These are phyloP conservation scores for Carterocephalus palaemon DNA, from an alignment of 2,888 invertebrate species.

Conservation along the genomic window DNA sequence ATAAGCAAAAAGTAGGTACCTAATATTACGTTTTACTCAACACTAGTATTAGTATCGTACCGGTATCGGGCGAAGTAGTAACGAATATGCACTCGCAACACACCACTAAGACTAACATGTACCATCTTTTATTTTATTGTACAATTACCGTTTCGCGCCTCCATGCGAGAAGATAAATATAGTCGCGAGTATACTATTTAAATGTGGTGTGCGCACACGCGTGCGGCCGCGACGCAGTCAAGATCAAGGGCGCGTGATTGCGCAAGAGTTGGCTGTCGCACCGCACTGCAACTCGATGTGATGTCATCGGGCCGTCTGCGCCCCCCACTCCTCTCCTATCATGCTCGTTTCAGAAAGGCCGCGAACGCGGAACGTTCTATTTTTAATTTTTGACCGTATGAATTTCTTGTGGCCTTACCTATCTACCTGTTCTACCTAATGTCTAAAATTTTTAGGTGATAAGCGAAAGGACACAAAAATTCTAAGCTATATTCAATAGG, in stretches of 20 bases:
- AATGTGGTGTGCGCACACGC: slow-evolving; percentile 63
- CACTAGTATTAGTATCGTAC: slow-evolving; percentile 2
- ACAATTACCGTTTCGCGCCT: slow-evolving; percentile 64
- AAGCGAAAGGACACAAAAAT: too few relatives aligned
- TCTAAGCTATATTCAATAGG: too few relatives aligned
- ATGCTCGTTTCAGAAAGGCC: slow-evolving; percentile 52
- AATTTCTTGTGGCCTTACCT: slow-evolving; percentile 35
- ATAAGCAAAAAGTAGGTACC: too few relatives aligned
- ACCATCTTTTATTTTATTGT: slow-evolving; percentile 36
- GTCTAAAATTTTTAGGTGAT: slow-evolving; percentile 2
- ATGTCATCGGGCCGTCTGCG: slow-evolving; percentile 70
- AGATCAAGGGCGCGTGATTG: slow-evolving; percentile 78
- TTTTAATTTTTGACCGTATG: slow-evolving; percentile 51
- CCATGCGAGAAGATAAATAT: slow-evolving; percentile 71
- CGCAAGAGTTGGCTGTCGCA: slow-evolving; percentile 76
- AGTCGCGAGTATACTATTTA: slow-evolving; percentile 58
- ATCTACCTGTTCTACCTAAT: slow-evolving; percentile 18
- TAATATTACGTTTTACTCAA: not conserved
- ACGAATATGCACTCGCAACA: slow-evolving; percentile 9
- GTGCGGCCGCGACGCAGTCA: slow-evolving; percentile 76
- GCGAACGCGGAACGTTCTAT: slow-evolving; percentile 68
- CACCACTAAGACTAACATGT: slow-evolving; percentile 14
- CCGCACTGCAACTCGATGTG: slow-evolving; percentile 69
- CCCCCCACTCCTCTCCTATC: slow-evolving; percentile 46
- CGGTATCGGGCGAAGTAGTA: not conserved